A percentile compares a stretch with the other conserved stretches of the same genome.
Evolutionary conservation across 2,113 vertebrate genomes (phyloP).

Genomic region (Aptenodytes forsteri): DNA sequence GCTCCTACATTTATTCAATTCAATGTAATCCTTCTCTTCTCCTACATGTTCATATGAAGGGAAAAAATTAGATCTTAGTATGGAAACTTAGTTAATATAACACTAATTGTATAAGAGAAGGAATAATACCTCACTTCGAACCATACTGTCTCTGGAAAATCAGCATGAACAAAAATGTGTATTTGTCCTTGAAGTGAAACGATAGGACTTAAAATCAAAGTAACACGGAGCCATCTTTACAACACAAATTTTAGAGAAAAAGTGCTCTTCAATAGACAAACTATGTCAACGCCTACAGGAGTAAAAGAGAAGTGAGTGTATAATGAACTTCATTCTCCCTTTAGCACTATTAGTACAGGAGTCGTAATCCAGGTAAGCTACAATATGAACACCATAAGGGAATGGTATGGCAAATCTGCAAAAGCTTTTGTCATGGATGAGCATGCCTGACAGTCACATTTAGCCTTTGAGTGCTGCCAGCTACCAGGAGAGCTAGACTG

Average conservation of each 20-base stretch:
- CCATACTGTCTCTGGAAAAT: background rate
- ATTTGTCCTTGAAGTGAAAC: background rate
- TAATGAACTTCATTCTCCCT: background rate
- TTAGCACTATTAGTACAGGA: background rate
- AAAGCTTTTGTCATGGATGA: background rate
- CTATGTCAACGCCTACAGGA: background rate
- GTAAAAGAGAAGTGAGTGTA: background rate
- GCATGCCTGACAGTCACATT: background rate
- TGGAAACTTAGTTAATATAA: background rate
- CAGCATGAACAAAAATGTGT: background rate
- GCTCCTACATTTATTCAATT: background rate
- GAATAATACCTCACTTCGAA: background rate
- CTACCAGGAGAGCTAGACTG: background rate
- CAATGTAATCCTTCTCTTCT: background rate
- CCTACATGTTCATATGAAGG: background rate
- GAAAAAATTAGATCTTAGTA: background rate
- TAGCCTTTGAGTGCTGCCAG: background rate
- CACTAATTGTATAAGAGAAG: background rate
- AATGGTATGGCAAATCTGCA: background rate
- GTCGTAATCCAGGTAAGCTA: background rate
- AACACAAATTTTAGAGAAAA: background rate
- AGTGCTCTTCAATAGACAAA: background rate
- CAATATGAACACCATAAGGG: background rate
- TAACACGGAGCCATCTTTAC: background rate
- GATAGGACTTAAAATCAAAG: background rate